phyloP scores from a whole-genome alignment of 2,888 invertebrate genomes.

The Lycia hirtaria region DNA sequence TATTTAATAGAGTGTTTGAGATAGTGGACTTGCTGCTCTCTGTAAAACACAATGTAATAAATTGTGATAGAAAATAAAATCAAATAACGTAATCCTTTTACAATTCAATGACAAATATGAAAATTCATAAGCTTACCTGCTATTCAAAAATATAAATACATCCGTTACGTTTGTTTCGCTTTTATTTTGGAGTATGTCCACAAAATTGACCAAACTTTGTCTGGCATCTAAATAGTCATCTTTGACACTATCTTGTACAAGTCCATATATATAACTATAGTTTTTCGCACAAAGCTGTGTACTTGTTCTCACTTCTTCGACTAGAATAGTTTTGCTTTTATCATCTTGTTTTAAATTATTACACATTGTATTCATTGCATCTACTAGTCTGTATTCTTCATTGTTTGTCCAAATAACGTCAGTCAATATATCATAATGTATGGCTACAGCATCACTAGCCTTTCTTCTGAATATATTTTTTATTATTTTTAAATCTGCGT shows the following conservation, averaged over 20 bases:
- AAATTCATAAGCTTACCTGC: slow-evolving; percentile 55
- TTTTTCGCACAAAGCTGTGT: slow-evolving; percentile 66
- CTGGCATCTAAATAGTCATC: slow-evolving; percentile 55
- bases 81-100: too few species aligned
- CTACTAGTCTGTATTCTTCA: slow-evolving; percentile 55
- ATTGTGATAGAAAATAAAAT: too few species aligned
- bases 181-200: slow-evolving; percentile 50
- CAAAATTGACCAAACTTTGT: slow-evolving; percentile 56
- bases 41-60: slow-evolving; percentile 46
- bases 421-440: slow-evolving; percentile 73
- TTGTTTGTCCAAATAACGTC: slow-evolving; percentile 60
- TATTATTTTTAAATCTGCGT: slow-evolving; percentile 54
- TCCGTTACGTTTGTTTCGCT: slow-evolving; percentile 47
- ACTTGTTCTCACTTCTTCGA: slow-evolving; percentile 59
- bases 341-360: slow-evolving; percentile 55
- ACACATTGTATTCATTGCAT: slow-evolving; percentile 60
- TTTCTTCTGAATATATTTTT: slow-evolving; percentile 66
- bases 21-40: slow-evolving; percentile 56
- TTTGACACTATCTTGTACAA: slow-evolving; percentile 48
- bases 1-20: slow-evolving; percentile 63
- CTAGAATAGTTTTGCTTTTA: slow-evolving; percentile 58
- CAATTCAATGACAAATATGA: too few species aligned
- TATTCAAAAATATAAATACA: slow-evolving; percentile 58
- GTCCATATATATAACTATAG: slow-evolving; percentile 60
- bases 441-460: slow-evolving; percentile 61